These are phyloP conservation scores for Subacronicta megacephala DNA, from an alignment of 2,888 invertebrate genomes.

Conservation along the genomic window DNA sequence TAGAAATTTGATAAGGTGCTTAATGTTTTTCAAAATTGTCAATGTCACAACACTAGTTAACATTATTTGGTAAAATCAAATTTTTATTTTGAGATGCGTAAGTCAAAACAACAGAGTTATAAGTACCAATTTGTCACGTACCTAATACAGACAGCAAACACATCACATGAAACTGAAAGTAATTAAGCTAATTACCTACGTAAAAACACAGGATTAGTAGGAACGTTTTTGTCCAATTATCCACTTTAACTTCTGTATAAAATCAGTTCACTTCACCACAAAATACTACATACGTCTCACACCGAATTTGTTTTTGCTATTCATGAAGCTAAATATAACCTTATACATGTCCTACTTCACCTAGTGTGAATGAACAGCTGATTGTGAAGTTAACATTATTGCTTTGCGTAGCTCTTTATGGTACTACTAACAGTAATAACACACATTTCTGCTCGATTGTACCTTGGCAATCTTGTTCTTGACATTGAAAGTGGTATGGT, in stretches of 20 bases:
- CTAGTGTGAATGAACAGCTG: slow-evolving; percentile 51
- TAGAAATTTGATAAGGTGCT: no score
- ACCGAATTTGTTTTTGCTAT: slow-evolving; percentile 31
- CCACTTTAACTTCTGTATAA: slow-evolving; percentile 38
- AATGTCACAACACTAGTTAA: slow-evolving; percentile 40
- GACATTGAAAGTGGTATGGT: no score
- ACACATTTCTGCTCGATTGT: slow-evolving; percentile 26
- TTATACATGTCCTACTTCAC: slow-evolving; percentile 42
- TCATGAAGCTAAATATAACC: slow-evolving; percentile 38
- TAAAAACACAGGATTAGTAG: slow-evolving; percentile 10
- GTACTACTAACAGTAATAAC: no score
- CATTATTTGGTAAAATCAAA: no score
- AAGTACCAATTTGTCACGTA: slow-evolving; percentile 7
- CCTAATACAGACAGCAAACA: slow-evolving; percentile 5
- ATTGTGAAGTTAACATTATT: slow-evolving; percentile 33
- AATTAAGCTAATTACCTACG: slow-evolving; percentile 8
- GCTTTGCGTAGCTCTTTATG: no score
- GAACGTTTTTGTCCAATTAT: slow-evolving; percentile 19
- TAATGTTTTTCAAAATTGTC: slow-evolving; percentile 1
- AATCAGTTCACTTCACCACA: slow-evolving; percentile 34
- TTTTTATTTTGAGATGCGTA: background rate
- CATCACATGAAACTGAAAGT: slow-evolving; percentile 18
- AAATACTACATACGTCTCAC: slow-evolving; percentile 21
- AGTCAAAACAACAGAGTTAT: slow-evolving; percentile 41
- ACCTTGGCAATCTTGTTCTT: no score